Conservation (phyloP, 2,888 invertebrate genomes). For the Eucriotettix oculatus region DNA sequence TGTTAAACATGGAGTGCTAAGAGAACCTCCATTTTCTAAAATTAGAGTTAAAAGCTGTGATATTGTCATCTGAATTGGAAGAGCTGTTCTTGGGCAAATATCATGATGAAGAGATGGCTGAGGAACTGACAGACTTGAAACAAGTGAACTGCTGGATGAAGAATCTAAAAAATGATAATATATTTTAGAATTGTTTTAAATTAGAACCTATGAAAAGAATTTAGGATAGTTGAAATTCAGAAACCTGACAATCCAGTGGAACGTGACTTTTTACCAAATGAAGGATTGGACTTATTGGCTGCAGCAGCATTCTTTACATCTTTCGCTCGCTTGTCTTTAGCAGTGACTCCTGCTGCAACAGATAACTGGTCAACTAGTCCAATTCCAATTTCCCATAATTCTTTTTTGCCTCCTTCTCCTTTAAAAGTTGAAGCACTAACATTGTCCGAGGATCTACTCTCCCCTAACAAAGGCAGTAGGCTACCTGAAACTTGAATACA, state of each 20-base stretch:
- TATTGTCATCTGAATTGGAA: conserved; percentile 37
- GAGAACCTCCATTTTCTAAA: conserved; percentile 30
- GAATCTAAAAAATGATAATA: too few relatives aligned
- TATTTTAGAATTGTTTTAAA: too few relatives aligned
- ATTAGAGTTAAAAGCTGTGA: conserved; percentile 40
- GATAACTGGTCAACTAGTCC: conserved; percentile 40
- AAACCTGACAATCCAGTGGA: conserved; percentile 5
- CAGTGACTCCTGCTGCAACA: conserved; percentile 70
- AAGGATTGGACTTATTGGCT: conserved; percentile 3
- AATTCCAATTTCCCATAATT: conserved; percentile 11
- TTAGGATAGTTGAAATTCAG: background rate
- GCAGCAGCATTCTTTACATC: conserved; percentile 47
- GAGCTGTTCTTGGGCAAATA: conserved; percentile 23
- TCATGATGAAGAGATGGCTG: conserved; percentile 19
- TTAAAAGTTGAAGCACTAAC: background rate
- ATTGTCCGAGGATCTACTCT: background rate
- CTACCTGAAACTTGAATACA: conserved; percentile 5
- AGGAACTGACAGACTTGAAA: background rate
- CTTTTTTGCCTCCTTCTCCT: conserved; percentile 6
- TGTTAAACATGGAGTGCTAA: conserved; percentile 32
- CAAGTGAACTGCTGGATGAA: too few relatives aligned
- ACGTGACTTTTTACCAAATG: conserved; percentile 12
- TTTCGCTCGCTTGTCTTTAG: conserved; percentile 77
- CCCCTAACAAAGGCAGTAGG: conserved; percentile 8
- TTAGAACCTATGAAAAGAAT: background rate